Percentiles rank a stretch among this genome's conserved stretches.
Conservation (phyloP, 2,888 invertebrate genomes). For the Limnephilus lunatus region DNA sequence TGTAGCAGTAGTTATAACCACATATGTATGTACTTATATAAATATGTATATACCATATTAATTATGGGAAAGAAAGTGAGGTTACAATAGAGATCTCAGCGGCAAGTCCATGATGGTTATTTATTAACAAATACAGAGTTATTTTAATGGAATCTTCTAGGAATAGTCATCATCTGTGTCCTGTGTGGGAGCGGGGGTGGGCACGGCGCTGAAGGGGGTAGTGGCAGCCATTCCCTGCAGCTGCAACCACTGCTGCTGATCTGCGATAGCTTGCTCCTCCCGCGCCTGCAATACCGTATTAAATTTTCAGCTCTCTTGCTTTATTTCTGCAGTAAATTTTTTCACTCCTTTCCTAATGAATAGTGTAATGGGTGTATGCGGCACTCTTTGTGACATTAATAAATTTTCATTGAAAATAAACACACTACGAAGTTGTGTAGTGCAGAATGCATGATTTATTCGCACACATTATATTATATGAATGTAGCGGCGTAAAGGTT, state of each 20-base stretch:
- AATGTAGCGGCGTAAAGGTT: no score
- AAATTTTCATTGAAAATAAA: background rate
- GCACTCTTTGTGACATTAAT: background rate
- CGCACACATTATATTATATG: background rate
- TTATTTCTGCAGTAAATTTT: background rate
- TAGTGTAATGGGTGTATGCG: background rate
- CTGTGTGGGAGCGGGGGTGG: slow-evolving; percentile 70
- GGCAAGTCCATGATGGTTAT: background rate
- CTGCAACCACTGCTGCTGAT: slow-evolving; percentile 94
- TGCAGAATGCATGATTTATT: background rate
- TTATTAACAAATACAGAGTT: background rate
- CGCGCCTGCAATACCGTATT: slow-evolving; percentile 69
- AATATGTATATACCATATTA: no score
- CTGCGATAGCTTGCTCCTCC: slow-evolving; percentile 94
- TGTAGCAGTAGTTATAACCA: no score
- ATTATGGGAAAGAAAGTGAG: background rate
- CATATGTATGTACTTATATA: no score
- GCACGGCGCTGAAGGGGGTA: slow-evolving; percentile 77
- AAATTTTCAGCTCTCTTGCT: background rate
- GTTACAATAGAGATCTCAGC: background rate
- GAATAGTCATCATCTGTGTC: slow-evolving; percentile 75
- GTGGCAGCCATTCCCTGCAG: slow-evolving; percentile 82
- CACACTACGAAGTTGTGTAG: background rate
- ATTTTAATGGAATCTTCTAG: slow-evolving; percentile 67
- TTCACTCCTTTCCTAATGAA: background rate